Conservation (phyloP, 2,888 invertebrate species). For the Chydorus sphaericus region DNA sequence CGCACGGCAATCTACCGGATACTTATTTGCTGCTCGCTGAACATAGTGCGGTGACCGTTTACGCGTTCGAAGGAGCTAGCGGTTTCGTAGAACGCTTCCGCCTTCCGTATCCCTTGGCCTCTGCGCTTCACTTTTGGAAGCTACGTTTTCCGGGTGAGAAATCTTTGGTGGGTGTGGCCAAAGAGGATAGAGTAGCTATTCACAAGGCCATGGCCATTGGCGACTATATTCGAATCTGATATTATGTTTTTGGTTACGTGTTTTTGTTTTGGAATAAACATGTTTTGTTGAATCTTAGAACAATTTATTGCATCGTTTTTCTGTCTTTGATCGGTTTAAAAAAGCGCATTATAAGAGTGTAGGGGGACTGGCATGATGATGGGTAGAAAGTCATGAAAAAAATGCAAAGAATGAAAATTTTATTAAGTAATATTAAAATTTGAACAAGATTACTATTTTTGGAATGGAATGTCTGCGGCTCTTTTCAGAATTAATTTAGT, state of each 20-base stretch:
- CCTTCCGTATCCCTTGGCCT: background rate
- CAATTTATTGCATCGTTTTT: too few species aligned
- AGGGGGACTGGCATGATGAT: too few species aligned
- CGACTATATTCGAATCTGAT: background rate
- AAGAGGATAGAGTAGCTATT: background rate
- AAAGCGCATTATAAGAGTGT: too few species aligned
- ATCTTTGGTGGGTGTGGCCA: background rate
- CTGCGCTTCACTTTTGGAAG: background rate
- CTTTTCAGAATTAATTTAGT: too few species aligned
- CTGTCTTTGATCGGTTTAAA: too few species aligned
- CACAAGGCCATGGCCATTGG: background rate
- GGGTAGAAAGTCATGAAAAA: too few species aligned
- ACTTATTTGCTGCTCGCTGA: background rate
- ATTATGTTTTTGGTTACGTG: background rate
- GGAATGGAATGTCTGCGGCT: too few species aligned
- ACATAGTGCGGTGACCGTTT: background rate
- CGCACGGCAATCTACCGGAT: background rate
- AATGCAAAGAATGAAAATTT: too few species aligned
- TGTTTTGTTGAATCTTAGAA: background rate
- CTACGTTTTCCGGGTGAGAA: too few species aligned
- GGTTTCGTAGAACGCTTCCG: background rate
- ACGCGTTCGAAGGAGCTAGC: background rate
- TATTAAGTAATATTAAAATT: too few species aligned
- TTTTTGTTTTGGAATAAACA: background rate
- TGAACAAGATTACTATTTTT: too few species aligned